Evolutionary conservation across 2,113 vertebrate genomes (phyloP).

Genomic region (Phylloscopus trochilus): DNA sequence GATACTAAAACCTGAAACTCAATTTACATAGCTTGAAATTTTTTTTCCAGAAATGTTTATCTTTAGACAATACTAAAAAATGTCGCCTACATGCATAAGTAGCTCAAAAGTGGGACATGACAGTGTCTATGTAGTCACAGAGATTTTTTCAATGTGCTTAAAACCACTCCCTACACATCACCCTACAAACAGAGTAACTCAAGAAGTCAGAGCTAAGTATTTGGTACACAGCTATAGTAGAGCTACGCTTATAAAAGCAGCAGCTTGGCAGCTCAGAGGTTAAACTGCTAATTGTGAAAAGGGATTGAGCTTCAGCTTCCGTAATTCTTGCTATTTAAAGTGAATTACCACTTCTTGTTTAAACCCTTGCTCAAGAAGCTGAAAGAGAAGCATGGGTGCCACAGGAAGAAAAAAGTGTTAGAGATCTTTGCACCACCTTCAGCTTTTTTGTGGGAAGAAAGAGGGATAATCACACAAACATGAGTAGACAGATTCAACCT

Average conservation of each 20-base stretch:
- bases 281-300: neutral
- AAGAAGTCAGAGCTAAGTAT: neutral
- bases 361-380: neutral
- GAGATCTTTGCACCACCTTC: neutral
- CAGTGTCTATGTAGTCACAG: neutral
- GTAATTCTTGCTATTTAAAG: neutral
- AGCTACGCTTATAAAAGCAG: accelerated
- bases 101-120: neutral
- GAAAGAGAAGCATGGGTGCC: neutral
- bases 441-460: neutral
- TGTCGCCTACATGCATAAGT: neutral
- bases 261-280: neutral
- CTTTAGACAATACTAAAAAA: neutral
- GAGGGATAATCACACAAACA: neutral
- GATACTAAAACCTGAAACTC: neutral
- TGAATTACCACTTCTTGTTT: neutral
- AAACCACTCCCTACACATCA: neutral
- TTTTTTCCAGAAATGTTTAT: neutral
- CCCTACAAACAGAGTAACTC: neutral
- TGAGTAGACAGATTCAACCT: neutral
- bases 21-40: neutral
- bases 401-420: neutral
- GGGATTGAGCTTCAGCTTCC: neutral
- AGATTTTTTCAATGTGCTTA: neutral
- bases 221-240: neutral